A percentile compares a stretch with the other conserved stretches of the same genome.
Conservation (phyloP, 2,888 invertebrate genomes). For the Deilephila elpenor region DNA sequence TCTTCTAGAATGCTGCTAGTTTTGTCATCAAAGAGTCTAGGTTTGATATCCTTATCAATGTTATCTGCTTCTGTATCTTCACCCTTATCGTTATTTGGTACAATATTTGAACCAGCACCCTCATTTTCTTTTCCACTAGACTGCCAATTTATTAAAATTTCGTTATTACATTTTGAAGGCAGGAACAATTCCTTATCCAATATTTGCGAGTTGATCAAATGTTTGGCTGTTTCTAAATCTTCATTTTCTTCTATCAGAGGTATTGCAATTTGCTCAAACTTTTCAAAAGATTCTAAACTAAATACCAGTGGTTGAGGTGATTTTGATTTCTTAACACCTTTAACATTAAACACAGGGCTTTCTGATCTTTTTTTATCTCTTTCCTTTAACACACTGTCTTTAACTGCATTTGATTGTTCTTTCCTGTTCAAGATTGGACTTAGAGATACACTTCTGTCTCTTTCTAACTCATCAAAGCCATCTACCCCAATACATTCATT, state of each 20-base stretch:
- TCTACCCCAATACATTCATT: not conserved
- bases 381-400: slow-evolving; percentile 28
- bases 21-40: not conserved
- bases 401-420: not conserved
- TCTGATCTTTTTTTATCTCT: slow-evolving; percentile 42
- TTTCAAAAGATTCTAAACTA: slow-evolving; percentile 67
- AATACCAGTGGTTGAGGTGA: slow-evolving; percentile 55
- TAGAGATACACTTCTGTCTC: slow-evolving; percentile 2
- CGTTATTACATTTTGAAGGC: slow-evolving; percentile 27
- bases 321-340: slow-evolving; percentile 43
- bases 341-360: slow-evolving; percentile 62
- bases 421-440: slow-evolving; percentile 4
- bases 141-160: slow-evolving; percentile 2
- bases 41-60: not conserved
- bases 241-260: slow-evolving; percentile 56
- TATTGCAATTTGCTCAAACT: slow-evolving; percentile 65
- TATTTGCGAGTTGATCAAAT: slow-evolving; percentile 68
- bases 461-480: slow-evolving; percentile 6
- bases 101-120: not conserved
- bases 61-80: not conserved
- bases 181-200: slow-evolving; percentile 57
- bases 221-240: slow-evolving; percentile 56
- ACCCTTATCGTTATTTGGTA: not conserved
- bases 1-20: slow-evolving; percentile 48
- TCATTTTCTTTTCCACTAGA: not conserved